Evolutionary conservation across 2,797 vertebrate species (phyloP).

Genomic region (Lutjanus campechanus): DNA sequence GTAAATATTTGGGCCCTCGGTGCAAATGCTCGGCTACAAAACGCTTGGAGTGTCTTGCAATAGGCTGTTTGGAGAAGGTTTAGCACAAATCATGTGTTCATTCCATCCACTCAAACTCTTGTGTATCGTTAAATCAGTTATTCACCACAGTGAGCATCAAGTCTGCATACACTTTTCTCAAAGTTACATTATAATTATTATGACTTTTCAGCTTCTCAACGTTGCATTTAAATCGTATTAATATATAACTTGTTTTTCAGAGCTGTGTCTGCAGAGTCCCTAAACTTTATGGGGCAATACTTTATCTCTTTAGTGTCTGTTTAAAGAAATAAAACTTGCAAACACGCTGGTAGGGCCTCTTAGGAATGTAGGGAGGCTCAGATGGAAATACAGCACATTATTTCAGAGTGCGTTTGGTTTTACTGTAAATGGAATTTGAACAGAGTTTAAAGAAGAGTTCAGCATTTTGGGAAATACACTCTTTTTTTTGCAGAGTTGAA

Average conservation of each 20-base stretch:
- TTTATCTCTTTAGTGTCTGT: background rate
- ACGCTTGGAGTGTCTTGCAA: background rate
- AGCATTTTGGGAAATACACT: background rate
- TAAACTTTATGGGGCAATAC: background rate
- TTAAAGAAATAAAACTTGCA: background rate
- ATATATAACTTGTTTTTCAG: background rate
- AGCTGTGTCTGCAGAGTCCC: background rate
- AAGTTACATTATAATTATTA: background rate
- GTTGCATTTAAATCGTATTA: background rate
- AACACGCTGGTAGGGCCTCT: background rate
- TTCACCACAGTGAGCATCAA: background rate
- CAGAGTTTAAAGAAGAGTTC: background rate
- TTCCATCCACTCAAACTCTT: background rate
- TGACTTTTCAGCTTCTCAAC: background rate
- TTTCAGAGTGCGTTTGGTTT: background rate
- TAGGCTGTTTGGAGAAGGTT: background rate
- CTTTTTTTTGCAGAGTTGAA: background rate
- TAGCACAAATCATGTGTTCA: background rate
- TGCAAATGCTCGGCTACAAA: background rate
- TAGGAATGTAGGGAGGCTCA: background rate
- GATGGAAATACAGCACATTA: constrained; percentile 3
- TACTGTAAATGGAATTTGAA: background rate
- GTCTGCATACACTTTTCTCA: too few species aligned
- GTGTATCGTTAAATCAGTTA: background rate
- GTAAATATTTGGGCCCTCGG: background rate